phyloP scores from a whole-genome alignment of 2,888 invertebrate species.

The Crossocerus cetratus region DNA sequence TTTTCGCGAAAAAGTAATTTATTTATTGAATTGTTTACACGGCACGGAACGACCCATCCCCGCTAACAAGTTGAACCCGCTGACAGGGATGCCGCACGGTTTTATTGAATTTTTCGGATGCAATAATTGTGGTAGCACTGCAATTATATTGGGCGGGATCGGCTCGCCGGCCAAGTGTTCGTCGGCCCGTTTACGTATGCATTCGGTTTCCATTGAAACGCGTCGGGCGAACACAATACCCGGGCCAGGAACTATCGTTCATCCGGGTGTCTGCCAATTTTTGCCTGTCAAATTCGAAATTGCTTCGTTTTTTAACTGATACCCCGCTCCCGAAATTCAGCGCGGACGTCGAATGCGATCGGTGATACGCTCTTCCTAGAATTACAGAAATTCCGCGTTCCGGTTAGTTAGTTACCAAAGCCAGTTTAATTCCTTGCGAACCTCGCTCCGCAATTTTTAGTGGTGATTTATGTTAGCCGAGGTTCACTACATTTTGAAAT shows the following conservation, averaged over 20 bases:
- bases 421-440: too few relatives aligned
- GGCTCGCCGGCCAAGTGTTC: background rate
- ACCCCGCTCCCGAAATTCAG: conserved; percentile 36
- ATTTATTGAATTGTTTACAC: too few relatives aligned
- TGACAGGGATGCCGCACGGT: too few relatives aligned
- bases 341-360: conserved; percentile 2
- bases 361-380: conserved; percentile 21
- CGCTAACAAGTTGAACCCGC: too few relatives aligned
- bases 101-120: too few relatives aligned
- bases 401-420: background rate
- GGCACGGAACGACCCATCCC: too few relatives aligned
- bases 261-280: conserved; percentile 5
- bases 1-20: too few relatives aligned
- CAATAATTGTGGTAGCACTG: too few relatives aligned
- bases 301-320: conserved; percentile 13
- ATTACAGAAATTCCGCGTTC: conserved; percentile 28
- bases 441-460: too few relatives aligned
- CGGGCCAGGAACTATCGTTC: conserved; percentile 24
- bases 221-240: conserved; percentile 15
- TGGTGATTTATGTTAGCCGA: too few relatives aligned
- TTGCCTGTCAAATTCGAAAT: conserved; percentile 23
- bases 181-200: conserved; percentile 33
- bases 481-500: too few relatives aligned
- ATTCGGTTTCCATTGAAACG: conserved; percentile 40
- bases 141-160: too few relatives aligned